Percentiles rank a stretch among this genome's conserved stretches.
These are phyloP conservation scores for Agrenia bidenticulata DNA, from an alignment of 2,888 invertebrate species.

Conservation along the genomic window DNA sequence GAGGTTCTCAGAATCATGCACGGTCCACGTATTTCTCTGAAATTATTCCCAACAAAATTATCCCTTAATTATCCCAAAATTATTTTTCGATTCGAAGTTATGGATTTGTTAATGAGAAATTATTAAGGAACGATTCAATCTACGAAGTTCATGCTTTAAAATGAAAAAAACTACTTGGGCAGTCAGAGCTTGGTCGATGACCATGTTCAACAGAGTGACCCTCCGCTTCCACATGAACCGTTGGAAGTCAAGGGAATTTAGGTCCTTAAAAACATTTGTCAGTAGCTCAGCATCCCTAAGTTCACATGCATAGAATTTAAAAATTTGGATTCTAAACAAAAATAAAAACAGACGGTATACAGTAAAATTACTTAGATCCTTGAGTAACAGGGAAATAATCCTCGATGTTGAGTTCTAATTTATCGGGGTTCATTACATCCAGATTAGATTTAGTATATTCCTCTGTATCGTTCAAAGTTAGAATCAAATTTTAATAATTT, in stretches of 20 bases:
- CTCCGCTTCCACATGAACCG: conserved; percentile 45
- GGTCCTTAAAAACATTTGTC: conserved; percentile 39
- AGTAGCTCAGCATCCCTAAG: conserved; percentile 30
- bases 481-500: too few species aligned
- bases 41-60: too few species aligned
- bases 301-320: conserved; percentile 1
- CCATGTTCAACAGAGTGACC: conserved; percentile 26
- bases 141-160: background rate
- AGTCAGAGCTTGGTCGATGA: conserved; percentile 39
- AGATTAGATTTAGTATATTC: background rate
- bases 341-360: background rate
- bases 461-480: too few species aligned
- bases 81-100: background rate
- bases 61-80: background rate
- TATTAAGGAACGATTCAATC: too few species aligned
- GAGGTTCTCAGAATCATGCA: conserved; percentile 23
- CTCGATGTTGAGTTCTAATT: conserved; percentile 3
- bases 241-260: conserved; percentile 45
- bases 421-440: background rate
- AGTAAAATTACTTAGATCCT: conserved; percentile 4
- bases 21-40: conserved; percentile 29
- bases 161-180: too few species aligned
- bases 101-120: background rate
- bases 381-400: conserved; percentile 6
- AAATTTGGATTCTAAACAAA: background rate